phyloP scores from a whole-genome alignment of 2,113 vertebrate species.

The Leucopsar rothschildi region DNA sequence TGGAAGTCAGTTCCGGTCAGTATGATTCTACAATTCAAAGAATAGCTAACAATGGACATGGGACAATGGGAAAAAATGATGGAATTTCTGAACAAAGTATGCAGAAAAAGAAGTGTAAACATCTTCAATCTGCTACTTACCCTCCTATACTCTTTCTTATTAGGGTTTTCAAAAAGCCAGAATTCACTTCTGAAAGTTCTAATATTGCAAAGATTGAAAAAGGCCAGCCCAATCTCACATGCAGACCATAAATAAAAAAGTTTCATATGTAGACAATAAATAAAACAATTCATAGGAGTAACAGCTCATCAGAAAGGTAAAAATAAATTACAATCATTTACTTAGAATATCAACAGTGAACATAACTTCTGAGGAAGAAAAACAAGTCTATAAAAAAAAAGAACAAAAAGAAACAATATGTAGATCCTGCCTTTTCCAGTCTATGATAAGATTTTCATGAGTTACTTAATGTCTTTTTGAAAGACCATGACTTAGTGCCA shows the following conservation, averaged over 20 bases:
- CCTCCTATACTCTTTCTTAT: neutral
- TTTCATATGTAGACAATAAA: neutral
- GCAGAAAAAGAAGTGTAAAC: neutral
- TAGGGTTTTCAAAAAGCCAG: neutral
- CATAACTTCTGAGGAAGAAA: neutral
- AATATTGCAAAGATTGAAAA: neutral
- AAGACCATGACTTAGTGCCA: neutral
- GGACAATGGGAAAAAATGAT: neutral
- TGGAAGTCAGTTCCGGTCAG: neutral
- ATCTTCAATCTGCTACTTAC: neutral
- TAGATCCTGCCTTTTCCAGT: neutral
- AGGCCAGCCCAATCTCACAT: neutral
- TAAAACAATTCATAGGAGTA: neutral
- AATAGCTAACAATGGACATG: neutral
- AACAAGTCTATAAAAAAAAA: neutral
- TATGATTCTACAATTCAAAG: neutral
- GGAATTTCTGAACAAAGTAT: neutral
- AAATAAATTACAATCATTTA: neutral
- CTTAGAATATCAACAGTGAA: neutral
- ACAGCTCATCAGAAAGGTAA: neutral
- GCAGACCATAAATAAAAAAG: neutral
- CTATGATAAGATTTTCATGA: neutral
- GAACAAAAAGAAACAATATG: rapidly evolving
- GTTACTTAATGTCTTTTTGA: neutral
- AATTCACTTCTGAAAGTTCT: neutral